phyloP scores from a whole-genome alignment of 2,888 invertebrate species.

The Zonitis immaculata region DNA sequence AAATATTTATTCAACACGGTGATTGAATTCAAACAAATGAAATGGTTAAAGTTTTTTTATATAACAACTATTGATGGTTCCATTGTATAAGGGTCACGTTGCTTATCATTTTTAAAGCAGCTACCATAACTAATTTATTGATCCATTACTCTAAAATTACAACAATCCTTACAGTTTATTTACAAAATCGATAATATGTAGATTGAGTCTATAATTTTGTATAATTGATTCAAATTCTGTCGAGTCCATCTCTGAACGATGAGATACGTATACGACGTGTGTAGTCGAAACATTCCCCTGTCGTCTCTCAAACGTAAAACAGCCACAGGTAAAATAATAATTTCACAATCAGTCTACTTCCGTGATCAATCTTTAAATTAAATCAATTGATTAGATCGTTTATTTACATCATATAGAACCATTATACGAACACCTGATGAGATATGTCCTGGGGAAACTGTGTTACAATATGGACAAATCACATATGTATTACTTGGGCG shows the following conservation, averaged over 20 bases:
- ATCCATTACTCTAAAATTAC: no score
- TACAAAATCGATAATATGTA: no score
- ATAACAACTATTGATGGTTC: no score
- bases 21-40: neutral
- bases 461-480: constrained; percentile 22
- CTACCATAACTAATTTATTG: no score
- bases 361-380: constrained; percentile 17
- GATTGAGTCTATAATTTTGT: no score
- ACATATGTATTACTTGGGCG: constrained; percentile 24
- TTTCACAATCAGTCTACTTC: constrained; percentile 24
- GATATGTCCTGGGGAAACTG: constrained; percentile 17
- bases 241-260: constrained; percentile 13
- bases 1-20: neutral
- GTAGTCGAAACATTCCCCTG: constrained; percentile 26
- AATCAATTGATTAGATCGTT: constrained; percentile 24
- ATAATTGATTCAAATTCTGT: no score
- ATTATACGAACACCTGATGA: constrained; percentile 19
- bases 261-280: constrained; percentile 23
- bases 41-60: neutral
- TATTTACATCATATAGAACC: constrained; percentile 25
- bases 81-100: no score
- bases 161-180: no score
- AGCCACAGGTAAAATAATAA: constrained; percentile 23
- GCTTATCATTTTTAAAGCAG: no score
- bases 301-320: constrained; percentile 16